phyloP scores from a whole-genome alignment of 2,113 vertebrate genomes.

The Calyptomena viridis region DNA sequence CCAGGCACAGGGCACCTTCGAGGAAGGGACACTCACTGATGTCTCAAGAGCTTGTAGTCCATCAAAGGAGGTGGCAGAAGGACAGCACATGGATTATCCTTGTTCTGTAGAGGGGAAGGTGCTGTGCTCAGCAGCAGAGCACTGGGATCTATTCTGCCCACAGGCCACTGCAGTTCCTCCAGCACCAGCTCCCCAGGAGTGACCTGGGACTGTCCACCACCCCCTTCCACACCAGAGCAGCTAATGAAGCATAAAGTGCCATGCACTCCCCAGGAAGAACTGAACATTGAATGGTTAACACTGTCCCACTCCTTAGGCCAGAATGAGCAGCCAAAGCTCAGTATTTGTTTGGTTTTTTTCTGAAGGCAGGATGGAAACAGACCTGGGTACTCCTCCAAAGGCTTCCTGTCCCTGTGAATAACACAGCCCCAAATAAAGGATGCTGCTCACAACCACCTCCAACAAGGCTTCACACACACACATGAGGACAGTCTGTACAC shows the following conservation, averaged over 20 bases:
- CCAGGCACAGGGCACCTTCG: not conserved
- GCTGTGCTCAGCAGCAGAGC: not conserved
- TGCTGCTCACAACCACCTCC: not conserved
- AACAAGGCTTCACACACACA: not conserved
- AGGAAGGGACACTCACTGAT: no score
- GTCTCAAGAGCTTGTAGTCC: not conserved
- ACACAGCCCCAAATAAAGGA: not conserved
- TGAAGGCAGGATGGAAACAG: not conserved
- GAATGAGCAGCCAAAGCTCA: not conserved
- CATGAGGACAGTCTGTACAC: not conserved
- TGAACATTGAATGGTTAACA: fast-evolving
- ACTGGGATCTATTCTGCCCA: not conserved
- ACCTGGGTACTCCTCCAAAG: not conserved
- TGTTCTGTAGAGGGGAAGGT: not conserved
- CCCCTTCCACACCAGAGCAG: not conserved
- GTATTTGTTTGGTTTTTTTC: not conserved
- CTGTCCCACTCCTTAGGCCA: not conserved
- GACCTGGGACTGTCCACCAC: not conserved
- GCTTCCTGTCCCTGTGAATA: not conserved
- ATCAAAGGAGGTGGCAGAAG: not conserved
- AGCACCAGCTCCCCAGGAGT: not conserved
- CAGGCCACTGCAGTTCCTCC: not conserved
- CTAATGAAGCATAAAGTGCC: not conserved
- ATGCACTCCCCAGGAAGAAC: fast-evolving
- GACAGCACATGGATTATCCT: not conserved